These are phyloP conservation scores for Trinectes maculatus DNA, from an alignment of 2,113 vertebrate genomes.

Conservation along the genomic window DNA sequence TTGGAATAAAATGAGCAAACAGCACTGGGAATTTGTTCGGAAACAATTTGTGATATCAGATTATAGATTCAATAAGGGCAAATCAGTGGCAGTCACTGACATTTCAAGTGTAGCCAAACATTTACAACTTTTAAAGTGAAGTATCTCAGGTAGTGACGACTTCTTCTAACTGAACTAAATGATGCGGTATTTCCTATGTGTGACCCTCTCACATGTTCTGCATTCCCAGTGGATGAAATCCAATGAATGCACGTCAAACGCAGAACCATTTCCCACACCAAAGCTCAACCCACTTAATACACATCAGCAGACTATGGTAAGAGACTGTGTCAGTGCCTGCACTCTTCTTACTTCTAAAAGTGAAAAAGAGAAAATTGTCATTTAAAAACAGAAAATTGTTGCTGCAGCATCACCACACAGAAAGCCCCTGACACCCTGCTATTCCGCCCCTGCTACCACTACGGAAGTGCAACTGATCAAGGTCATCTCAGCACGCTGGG, in stretches of 20 bases:
- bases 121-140: too few relatives aligned
- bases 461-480: background rate
- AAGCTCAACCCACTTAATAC: too few relatives aligned
- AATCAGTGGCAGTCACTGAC: background rate
- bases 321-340: background rate
- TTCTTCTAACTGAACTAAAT: too few relatives aligned
- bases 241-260: too few relatives aligned
- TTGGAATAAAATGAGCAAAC: slow-evolving; percentile 34
- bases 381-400: background rate
- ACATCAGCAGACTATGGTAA: too few relatives aligned
- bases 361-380: background rate
- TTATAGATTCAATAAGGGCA: slow-evolving; percentile 33
- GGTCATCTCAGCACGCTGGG: background rate
- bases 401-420: background rate
- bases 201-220: too few relatives aligned
- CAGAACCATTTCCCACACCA: too few relatives aligned
- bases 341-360: background rate
- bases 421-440: background rate
- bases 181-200: too few relatives aligned
- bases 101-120: too few relatives aligned
- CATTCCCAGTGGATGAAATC: too few relatives aligned
- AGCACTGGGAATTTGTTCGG: slow-evolving; percentile 18
- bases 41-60: slow-evolving; percentile 34
- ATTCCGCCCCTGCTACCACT: background rate
- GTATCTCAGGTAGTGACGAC: too few relatives aligned